Percentiles rank a stretch among this genome's conserved stretches.
Conservation (phyloP, 64 coral and sea anemone genomes). For the Hydrozoanthus tunicans region DNA sequence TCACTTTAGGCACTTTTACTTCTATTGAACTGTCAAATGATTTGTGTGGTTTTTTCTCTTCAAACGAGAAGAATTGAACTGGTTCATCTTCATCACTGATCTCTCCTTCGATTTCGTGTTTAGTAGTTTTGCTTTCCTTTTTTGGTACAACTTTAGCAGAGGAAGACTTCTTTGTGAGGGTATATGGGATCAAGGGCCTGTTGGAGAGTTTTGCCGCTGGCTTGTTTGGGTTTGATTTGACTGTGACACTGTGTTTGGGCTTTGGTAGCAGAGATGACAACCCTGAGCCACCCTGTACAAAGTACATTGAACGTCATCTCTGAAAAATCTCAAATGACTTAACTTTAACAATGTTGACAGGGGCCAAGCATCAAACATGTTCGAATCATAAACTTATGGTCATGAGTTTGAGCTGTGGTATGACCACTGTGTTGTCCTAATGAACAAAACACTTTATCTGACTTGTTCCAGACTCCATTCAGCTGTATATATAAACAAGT, state of each 20-base stretch:
- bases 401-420: no score
- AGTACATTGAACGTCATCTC: background rate
- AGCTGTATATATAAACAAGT: no score
- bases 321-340: no score
- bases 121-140: conserved; percentile 24
- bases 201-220: conserved; percentile 80
- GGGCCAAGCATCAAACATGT: no score
- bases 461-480: no score
- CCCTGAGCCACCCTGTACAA: conserved; percentile 77
- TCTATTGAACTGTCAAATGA: conserved; percentile 5
- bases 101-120: conserved; percentile 37
- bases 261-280: conserved; percentile 89
- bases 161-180: conserved; percentile 75
- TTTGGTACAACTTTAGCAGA: conserved; percentile 15
- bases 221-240: conserved; percentile 87
- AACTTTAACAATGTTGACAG: no score
- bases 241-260: conserved; percentile 91
- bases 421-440: no score
- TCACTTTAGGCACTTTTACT: background rate
- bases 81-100: conserved; percentile 72
- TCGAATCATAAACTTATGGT: no score
- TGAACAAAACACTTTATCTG: no score
- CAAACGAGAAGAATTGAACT: conserved; percentile 83
- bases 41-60: conserved; percentile 47
- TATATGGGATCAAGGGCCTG: conserved; percentile 90